Conservation (phyloP, 92 coral and sea anemone genomes). For the Pocillopora meandrina region DNA sequence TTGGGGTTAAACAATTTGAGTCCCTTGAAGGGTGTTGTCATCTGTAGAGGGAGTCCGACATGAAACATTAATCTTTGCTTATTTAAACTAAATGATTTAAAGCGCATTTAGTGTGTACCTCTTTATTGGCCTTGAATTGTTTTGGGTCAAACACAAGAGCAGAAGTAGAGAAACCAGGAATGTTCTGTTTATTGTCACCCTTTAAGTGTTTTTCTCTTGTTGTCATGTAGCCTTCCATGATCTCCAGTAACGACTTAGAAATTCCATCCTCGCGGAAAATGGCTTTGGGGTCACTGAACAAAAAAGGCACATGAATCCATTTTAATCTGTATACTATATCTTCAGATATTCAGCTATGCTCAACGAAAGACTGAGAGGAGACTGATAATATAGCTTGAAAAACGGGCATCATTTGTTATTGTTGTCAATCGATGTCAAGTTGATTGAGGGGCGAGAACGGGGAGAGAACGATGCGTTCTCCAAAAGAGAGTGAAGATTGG, state of each 20-base stretch:
- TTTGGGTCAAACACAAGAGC: conserved; percentile 86
- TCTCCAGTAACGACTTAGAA: conserved; percentile 74
- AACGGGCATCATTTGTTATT: too few relatives aligned
- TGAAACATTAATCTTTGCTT: too few relatives aligned
- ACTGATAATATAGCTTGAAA: too few relatives aligned
- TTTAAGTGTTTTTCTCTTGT: conserved; percentile 59
- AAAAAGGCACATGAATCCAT: neutral
- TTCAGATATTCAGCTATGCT: neutral
- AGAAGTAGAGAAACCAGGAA: conserved; percentile 38
- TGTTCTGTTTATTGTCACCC: neutral
- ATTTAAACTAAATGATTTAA: too few relatives aligned
- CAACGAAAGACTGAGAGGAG: neutral
- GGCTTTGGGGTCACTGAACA: conserved; percentile 67
- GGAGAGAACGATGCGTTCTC: too few relatives aligned
- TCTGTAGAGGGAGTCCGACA: too few relatives aligned
- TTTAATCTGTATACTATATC: neutral
- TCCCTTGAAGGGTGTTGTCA: too few relatives aligned
- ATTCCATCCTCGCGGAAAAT: conserved; percentile 77
- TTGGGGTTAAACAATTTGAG: too few relatives aligned
- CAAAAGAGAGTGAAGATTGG: too few relatives aligned
- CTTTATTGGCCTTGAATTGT: conserved; percentile 87
- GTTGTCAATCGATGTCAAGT: too few relatives aligned
- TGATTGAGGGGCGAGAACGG: too few relatives aligned
- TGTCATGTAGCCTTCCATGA: conserved; percentile 84
- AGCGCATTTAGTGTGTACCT: conserved; percentile 54